Base-by-base conservation (phyloP, 2,888 invertebrate genomes). In the Alloscopus bannaensis region DNA sequence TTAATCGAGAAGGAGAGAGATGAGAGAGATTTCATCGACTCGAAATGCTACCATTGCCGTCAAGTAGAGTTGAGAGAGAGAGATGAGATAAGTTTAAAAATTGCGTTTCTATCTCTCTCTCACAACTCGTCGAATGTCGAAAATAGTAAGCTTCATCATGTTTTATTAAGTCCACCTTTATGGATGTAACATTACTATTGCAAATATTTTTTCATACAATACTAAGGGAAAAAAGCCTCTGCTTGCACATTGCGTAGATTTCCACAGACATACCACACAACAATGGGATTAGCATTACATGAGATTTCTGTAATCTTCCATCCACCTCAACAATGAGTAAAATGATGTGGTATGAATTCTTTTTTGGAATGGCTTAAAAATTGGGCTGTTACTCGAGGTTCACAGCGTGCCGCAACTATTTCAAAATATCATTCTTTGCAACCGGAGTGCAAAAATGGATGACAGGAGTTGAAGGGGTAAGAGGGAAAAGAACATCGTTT, bases 371-470 rank as follows among this genome's bases (percentile, higher is more conserved):
- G 20, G 52, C 24, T 11, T 52, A 52, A 22, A 52, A 52, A 22
- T 22, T 52, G 52, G 8, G 13, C 52, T 22, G 24, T 52, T 52
- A 52, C 52, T 45, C 18, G 3, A 45, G n/a, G 20, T n/a, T 52
- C 52, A 22, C 20, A 22, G 52, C 52, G n/a, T 52, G 52, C 20
- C 24, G 52, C 52, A 52, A 6, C 6, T 52, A 52, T 52, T 52
- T 52, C 16, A 6, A 6, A 52, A 52, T 45, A 6, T 45, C 18
- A 45, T 45, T 45, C 45, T 36, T 45, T 45, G 45, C 45, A 36
- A 36, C n/a, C n/a, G n/a, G n/a, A 36, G 13, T 36, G 36, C 13
- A 36, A 36, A 8, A 36, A 36, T n/a, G n/a, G n/a, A n/a, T n/a
- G n/a, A n/a, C n/a, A n/a, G n/a, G n/a, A n/a, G n/a, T n/a, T n/a